Conservation (phyloP, 2,888 invertebrate species). For the Cheilosia urbana region DNA sequence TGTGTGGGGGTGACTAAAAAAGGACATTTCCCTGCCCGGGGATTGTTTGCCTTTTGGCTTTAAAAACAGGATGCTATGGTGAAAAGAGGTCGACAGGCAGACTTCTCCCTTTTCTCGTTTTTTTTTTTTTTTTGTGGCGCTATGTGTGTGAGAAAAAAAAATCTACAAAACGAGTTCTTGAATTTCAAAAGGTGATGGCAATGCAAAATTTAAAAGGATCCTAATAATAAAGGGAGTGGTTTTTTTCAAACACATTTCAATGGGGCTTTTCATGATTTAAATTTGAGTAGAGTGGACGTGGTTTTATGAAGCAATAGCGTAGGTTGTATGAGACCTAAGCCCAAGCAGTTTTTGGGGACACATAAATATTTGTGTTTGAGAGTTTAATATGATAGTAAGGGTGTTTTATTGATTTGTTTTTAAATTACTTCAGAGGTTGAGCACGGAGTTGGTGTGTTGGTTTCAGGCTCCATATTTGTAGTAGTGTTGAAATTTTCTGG, state of each 20-base stretch:
- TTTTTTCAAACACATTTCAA: background rate
- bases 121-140: background rate
- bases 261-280: background rate
- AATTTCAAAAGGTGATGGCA: conserved; percentile 57
- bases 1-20: conserved; percentile 52
- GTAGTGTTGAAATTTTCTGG: too few relatives aligned
- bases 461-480: too few relatives aligned
- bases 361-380: too few relatives aligned
- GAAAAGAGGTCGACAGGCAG: conserved; percentile 40
- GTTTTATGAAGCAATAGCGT: too few relatives aligned
- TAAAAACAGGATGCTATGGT: conserved; percentile 43
- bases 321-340: too few relatives aligned
- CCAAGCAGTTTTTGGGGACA: too few relatives aligned
- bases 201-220: conserved; percentile 57
- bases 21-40: conserved; percentile 50
- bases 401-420: too few relatives aligned
- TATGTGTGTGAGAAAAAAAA: background rate
- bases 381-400: too few relatives aligned
- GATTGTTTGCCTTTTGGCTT: conserved; percentile 58
- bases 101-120: background rate
- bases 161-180: conserved; percentile 28
- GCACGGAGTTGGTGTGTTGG: too few relatives aligned
- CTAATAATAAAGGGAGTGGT: conserved; percentile 50
- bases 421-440: too few relatives aligned
- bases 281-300: too few relatives aligned